These are phyloP conservation scores for Myiotriccus ornatus DNA, from an alignment of 2,797 vertebrate genomes.

Conservation along the genomic window DNA sequence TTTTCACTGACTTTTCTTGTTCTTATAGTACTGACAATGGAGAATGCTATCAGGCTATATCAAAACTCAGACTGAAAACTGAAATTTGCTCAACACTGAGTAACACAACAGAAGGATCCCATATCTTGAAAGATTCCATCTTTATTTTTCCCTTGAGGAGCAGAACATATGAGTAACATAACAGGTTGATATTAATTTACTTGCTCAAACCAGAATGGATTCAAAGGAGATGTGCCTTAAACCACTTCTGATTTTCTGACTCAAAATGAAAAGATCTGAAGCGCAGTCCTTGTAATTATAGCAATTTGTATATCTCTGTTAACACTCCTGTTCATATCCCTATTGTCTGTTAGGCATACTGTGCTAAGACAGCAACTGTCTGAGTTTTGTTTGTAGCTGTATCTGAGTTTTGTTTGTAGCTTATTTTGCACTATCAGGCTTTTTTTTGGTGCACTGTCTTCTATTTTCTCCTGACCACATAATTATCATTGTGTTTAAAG, in stretches of 20 bases:
- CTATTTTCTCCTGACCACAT: not conserved
- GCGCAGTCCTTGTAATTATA: not conserved
- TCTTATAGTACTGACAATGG: not conserved
- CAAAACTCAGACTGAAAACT: not conserved
- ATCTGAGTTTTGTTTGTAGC: not conserved
- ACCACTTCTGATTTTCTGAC: not conserved
- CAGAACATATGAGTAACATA: not conserved
- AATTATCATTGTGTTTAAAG: not conserved
- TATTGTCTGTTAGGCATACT: not conserved
- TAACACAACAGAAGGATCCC: not conserved
- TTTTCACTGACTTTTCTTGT: not conserved
- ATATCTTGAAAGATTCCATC: not conserved
- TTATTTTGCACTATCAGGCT: fast-evolving
- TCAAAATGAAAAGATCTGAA: not conserved
- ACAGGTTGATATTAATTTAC: not conserved
- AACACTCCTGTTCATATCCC: not conserved
- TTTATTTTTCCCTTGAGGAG: not conserved
- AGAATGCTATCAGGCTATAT: not conserved
- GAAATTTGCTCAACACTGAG: not conserved
- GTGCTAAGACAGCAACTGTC: not conserved
- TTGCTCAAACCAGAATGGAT: not conserved
- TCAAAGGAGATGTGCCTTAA: not conserved
- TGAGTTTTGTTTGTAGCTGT: not conserved
- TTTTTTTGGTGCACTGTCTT: not conserved
- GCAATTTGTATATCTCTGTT: not conserved